phyloP scores from a whole-genome alignment of 2,113 vertebrate genomes.

The Zosterops lateralis region DNA sequence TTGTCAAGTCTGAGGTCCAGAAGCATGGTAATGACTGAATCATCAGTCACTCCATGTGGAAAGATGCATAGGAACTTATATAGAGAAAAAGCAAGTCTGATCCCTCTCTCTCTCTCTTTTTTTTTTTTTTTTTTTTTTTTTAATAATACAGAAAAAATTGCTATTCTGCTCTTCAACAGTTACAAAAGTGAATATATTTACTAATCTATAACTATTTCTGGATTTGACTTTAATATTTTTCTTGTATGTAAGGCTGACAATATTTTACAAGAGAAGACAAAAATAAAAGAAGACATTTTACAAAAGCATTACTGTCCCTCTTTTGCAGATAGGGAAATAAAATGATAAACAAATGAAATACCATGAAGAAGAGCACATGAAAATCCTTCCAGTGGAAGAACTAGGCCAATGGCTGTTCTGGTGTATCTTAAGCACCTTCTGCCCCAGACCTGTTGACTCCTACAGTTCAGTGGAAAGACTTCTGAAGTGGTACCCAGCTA shows the following conservation, averaged over 20 bases:
- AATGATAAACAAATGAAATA: background rate
- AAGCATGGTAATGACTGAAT: background rate
- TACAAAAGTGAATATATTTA: background rate
- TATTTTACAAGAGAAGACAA: background rate
- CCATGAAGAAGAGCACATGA: background rate
- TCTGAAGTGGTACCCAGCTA: background rate
- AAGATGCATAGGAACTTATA: background rate
- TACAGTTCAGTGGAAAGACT: background rate
- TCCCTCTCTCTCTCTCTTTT: background rate
- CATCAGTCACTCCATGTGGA: background rate
- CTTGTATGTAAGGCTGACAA: background rate
- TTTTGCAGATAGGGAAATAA: background rate
- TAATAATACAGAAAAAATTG: background rate
- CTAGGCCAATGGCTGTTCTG: background rate
- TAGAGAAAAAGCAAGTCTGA: background rate
- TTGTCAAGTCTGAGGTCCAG: background rate
- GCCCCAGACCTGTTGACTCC: background rate
- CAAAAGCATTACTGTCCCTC: background rate
- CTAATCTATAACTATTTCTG: background rate
- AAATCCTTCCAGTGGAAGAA: background rate
- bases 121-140: background rate
- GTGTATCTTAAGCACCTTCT: background rate
- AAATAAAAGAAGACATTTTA: background rate
- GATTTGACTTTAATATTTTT: background rate
- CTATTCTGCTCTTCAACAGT: background rate